Conservation (phyloP, 2,113 vertebrate genomes). For the Antigone vipio region DNA sequence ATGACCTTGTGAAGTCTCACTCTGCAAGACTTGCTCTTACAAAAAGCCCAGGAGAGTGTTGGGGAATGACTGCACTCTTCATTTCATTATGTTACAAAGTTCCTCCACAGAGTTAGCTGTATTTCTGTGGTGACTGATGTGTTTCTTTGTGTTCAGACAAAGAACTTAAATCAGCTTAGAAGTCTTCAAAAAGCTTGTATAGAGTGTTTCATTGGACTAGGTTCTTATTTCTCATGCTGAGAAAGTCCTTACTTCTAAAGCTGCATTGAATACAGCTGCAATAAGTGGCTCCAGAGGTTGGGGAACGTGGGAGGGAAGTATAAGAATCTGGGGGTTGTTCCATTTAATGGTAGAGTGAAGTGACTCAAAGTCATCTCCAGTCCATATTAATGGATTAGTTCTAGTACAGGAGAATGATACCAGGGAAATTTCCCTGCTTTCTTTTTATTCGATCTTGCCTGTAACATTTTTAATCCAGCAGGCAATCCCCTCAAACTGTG, state of each 20-base stretch:
- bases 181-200: background rate
- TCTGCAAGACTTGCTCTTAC: background rate
- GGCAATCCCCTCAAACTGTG: background rate
- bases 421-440: background rate
- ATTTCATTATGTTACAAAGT: background rate
- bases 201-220: background rate
- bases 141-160: background rate
- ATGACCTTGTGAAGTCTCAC: slow-evolving; percentile 12
- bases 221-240: background rate
- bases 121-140: background rate
- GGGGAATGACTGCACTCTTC: background rate
- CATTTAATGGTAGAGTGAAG: background rate
- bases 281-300: background rate
- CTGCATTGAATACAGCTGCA: background rate
- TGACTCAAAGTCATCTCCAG: background rate
- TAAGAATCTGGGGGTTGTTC: background rate
- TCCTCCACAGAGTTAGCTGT: background rate
- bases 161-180: background rate
- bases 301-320: background rate
- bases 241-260: background rate
- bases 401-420: background rate
- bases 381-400: background rate
- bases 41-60: background rate
- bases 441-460: background rate
- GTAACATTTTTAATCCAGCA: background rate